These are phyloP conservation scores for Thalpophila matura DNA, from an alignment of 2,888 invertebrate genomes.

Conservation along the genomic window DNA sequence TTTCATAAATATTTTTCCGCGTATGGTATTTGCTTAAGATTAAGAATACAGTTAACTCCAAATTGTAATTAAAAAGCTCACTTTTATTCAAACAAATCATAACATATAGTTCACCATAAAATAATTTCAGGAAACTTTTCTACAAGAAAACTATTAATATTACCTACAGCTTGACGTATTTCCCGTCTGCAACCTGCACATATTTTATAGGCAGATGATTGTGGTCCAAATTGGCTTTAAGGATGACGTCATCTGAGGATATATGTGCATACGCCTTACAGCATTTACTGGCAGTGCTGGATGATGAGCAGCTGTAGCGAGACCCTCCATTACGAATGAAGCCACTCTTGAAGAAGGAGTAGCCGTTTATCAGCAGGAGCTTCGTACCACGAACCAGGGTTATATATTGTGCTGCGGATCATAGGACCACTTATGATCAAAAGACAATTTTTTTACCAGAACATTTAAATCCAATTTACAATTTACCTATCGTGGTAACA, in stretches of 20 bases:
- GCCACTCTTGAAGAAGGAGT: conserved; percentile 71
- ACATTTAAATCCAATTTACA: too few relatives aligned
- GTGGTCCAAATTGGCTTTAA: conserved; percentile 30
- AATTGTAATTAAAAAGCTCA: too few relatives aligned
- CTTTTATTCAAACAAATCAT: too few relatives aligned
- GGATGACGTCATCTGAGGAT: conserved; percentile 57
- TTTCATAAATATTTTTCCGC: too few relatives aligned
- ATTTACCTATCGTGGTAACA: too few relatives aligned
- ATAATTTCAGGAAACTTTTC: too few relatives aligned
- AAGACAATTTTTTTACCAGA: background rate
- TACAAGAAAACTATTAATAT: background rate
- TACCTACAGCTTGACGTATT: conserved; percentile 43
- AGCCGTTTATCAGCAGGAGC: conserved; percentile 68
- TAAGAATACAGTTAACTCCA: too few relatives aligned
- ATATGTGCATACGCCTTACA: conserved; percentile 74
- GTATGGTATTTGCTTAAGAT: too few relatives aligned
- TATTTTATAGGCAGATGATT: conserved; percentile 36
- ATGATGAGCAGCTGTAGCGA: conserved; percentile 72
- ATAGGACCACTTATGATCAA: too few relatives aligned
- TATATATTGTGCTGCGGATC: conserved; percentile 63
- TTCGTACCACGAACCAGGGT: conserved; percentile 59
- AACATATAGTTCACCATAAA: too few relatives aligned
- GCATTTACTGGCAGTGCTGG: conserved; percentile 59
- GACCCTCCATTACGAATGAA: conserved; percentile 65
- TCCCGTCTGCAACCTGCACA: conserved; percentile 40